Evolutionary conservation across 2,113 vertebrate species (phyloP), one percentile per base, ranked within the genome.

Genomic region (Mugil cephalus): DNA sequence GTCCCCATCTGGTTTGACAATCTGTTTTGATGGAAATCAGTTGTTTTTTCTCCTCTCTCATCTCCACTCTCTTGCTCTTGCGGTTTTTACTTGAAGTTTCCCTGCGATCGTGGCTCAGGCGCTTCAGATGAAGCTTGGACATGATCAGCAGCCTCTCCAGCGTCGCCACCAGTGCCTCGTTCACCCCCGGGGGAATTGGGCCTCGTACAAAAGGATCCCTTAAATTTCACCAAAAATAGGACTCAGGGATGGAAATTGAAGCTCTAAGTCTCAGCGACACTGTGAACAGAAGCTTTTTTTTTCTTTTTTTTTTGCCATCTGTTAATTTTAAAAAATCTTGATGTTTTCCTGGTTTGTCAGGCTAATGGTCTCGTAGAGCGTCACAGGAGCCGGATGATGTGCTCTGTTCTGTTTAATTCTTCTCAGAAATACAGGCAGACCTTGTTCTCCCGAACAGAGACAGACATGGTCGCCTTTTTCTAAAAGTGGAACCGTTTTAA

Each of bases 1-100:
- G 89, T 88, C 87, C 89, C 93, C 92, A 93, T 94, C 93, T 94
- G 92, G 87, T 92, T 94, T 91, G 87, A 92, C 93, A 93, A 93
- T 93, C 93, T 92, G 91, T 91, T 93, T 94, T 93, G 91, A 93
- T 93, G 86, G 86, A 91, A 93, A 91, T 94, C 89, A 77, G 77
- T 93, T 91, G 82, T 81, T 83, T 87, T 84, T 79, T 80, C 70
- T 72, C 50, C 59, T 39, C 85, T 91, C 87, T 87, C 84, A 89
- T 92, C 88, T 74, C 65, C 43, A 61, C 79, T 87, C 74, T 75
- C 62, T n/a, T 83, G 80, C 82, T 88, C 83, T 82, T 79, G 77
- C 59, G 1, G 63, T 40, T 79, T 79, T 83, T 68, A 84, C 85
- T 90, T 93, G 85, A 93, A 87, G 91, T 89, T 90, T 87, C 63